Conservation (phyloP, 2,113 vertebrate genomes). For the human region DNA sequence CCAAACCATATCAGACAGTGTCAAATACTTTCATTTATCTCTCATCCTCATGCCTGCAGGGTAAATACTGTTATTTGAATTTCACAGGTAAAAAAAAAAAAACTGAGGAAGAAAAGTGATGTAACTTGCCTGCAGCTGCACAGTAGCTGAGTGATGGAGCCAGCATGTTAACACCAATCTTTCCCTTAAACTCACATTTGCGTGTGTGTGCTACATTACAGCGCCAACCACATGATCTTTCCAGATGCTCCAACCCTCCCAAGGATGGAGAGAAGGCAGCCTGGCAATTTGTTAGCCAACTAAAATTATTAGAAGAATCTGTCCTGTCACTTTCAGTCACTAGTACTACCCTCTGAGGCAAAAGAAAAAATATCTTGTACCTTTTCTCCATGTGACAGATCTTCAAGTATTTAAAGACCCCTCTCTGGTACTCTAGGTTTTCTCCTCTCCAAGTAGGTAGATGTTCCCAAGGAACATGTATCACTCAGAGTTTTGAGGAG, state of each 20-base stretch:
- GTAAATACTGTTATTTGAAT: not conserved
- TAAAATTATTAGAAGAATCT: not conserved
- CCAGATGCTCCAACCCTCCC: too few species aligned
- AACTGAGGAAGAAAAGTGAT: not conserved
- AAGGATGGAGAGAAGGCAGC: not conserved
- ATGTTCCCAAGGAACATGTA: not conserved
- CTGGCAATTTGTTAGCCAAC: not conserved
- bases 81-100: not conserved
- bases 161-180: not conserved
- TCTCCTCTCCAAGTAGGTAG: not conserved
- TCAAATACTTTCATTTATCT: not conserved
- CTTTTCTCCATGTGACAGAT: not conserved
- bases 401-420: not conserved
- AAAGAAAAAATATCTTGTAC: not conserved
- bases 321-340: not conserved
- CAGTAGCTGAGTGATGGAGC: not conserved
- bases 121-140: not conserved
- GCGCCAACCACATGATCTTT: not conserved
- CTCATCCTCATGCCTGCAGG: not conserved
- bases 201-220: not conserved
- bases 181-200: not conserved
- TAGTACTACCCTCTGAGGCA: not conserved
- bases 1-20: not conserved
- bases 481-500: not conserved
- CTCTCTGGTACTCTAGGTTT: too few species aligned